A percentile compares a stretch with the other conserved stretches of the same genome.
Conservation (phyloP, 2,113 vertebrate species). For the Piliocolobus tephrosceles region DNA sequence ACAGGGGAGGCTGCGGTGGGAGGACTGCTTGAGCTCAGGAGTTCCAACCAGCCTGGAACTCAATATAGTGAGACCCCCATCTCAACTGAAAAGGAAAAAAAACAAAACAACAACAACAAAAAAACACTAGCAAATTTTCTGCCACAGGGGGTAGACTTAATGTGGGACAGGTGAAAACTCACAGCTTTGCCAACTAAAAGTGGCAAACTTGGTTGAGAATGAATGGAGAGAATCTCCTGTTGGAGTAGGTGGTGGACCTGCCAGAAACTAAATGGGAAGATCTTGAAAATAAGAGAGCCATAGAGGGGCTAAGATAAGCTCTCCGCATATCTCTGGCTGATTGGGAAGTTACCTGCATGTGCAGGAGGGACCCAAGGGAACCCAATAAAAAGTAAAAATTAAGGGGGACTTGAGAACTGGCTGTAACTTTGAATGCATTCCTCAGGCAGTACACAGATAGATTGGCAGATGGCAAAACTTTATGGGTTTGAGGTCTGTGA, state of each 20-base stretch:
- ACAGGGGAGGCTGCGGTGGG: too few species aligned
- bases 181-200: neutral
- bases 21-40: too few species aligned
- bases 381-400: neutral
- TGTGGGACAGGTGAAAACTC: neutral
- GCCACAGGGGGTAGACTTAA: neutral
- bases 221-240: neutral
- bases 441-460: neutral
- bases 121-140: neutral
- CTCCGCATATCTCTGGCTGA: neutral
- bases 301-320: neutral
- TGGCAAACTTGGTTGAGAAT: constrained; percentile 8
- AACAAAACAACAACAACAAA: too few species aligned
- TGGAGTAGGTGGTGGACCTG: neutral
- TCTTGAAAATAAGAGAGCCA: neutral
- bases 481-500: neutral
- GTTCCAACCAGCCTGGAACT: too few species aligned
- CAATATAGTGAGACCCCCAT: too few species aligned
- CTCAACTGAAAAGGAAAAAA: too few species aligned
- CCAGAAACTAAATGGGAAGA: neutral
- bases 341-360: neutral
- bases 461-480: neutral
- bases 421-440: neutral
- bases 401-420: neutral
- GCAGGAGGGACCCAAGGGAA: neutral